Conservation (phyloP, 2,888 invertebrate species). For the Acleris literana region DNA sequence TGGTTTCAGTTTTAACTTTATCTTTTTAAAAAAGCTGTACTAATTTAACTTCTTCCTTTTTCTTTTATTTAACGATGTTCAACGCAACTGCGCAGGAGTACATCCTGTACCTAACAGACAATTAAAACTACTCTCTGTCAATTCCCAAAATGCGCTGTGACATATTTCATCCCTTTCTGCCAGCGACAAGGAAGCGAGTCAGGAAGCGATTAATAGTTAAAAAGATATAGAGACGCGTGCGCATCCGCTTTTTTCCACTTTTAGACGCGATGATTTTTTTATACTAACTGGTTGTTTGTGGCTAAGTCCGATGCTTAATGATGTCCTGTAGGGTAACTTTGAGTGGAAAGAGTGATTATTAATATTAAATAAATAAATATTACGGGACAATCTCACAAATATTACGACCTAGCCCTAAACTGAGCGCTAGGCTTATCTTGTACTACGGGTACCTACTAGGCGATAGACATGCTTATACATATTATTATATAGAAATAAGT, state of each 20-base stretch:
- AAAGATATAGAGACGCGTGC: conserved; percentile 61
- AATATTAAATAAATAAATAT: not conserved
- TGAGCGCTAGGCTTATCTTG: no score
- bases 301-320: conserved; percentile 64
- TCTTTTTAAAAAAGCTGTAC: no score
- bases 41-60: no score
- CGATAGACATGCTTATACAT: no score
- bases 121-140: conserved; percentile 26
- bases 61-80: no score
- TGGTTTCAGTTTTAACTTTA: no score
- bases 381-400: no score
- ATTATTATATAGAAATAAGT: no score
- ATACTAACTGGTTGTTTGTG: conserved; percentile 49
- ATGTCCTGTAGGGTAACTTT: conserved; percentile 57
- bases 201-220: conserved; percentile 73
- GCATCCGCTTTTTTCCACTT: conserved; percentile 54
- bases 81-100: no score
- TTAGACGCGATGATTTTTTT: conserved; percentile 44
- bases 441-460: no score
- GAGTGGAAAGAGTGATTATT: conserved; percentile 46
- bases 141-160: conserved; percentile 28
- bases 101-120: no score
- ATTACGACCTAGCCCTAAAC: no score
- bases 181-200: conserved; percentile 45
- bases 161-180: conserved; percentile 33